Base-by-base conservation (phyloP, 2,797 vertebrate species). In the Apogon talboti region DNA sequence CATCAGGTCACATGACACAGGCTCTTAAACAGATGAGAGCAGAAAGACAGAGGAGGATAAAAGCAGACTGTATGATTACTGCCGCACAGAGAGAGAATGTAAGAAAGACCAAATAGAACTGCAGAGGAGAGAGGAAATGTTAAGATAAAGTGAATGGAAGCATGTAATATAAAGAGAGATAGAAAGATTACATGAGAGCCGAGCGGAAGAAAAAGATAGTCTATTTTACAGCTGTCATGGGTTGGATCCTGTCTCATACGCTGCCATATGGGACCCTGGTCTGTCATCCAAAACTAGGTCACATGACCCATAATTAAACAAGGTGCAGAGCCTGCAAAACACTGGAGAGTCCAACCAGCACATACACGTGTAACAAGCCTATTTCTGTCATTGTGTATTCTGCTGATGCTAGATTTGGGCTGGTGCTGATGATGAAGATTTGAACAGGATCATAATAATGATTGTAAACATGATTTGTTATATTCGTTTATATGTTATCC, bases 261-360 rank as follows among this genome's bases (percentile, higher is more conserved):
- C 46, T 49, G 43, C 82, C 91, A 91, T 89, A 91, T 91, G 89
- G 84, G 75, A 74, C 63, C 59, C 60, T 45, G 44, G 74, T 43
- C 55, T 82, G 76, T 68, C 79, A 72, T 72, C 83, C 71, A 86
- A 87, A 91, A 87, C 81, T 82, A 75, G 87, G 87, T 85, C 84
- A 90, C 74, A 74, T 91, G 85, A 90, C 79, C 71, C 52, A 66
- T 80, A 80, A 81, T 86, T 84, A 82, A 83, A 84, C 72, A 78
- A 82, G 66, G 69, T 78, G 54, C 21, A 4, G 42, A 59, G 53
- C 30, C 68, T 70, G 57, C 11, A 60, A 70, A 79, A 53, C 43
- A 62, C 43, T 73, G 74, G 43, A 62, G 33, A 64, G 57, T 43
- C 21, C 40, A 52, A 63, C 38, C 0, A 12, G 16, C 12, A 65